Base-by-base conservation (phyloP, 1,140 invertebrate species). In the Ctenoplectra terminalis region DNA sequence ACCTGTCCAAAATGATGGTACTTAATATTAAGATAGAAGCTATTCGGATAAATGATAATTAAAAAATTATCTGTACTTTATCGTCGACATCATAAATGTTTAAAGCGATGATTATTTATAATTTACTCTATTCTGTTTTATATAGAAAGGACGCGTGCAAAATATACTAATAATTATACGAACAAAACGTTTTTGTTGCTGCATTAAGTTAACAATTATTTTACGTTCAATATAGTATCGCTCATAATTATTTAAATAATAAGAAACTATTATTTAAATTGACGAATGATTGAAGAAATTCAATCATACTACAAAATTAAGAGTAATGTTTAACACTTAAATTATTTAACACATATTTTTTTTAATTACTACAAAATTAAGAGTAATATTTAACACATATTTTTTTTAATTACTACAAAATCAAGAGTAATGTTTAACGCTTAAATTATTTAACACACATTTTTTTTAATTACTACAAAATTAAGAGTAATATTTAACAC, bases 91-190 rank as follows among this genome's bases (percentile, higher is more conserved):
- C 13, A 29, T 56, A 56, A 46, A 23, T 23, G 23, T 43, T 64
- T 13, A 29, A 34, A 70, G 26, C 29, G 48, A 77, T 5, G 8
- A 13, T 77, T 46, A 26, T 58, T 66, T 43, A 56, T n/a, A n/a
- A 43, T 69, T 84, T 56, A 73, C 17, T 85, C 83, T 84, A 73
- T 85, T 84, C 50, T 34, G 13, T 83, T 84, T 71, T 84, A 69
- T 84, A 85, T 48, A 70, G 20, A 50, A 50, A 72, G 52, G 17
- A 48, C 67, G 67, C 46, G 75, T 83, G 72, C n/a, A 85, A 85
- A 85, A 83, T 73, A 83, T 73, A 70, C 26, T 67, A 40, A 60
- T 56, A 61, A 71, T 54, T 40, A 40, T 4, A 48, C n/a, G 56
- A 48, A 79, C 20, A 63, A n/a, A 37, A 13, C 50, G 29, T 43